Conservation (phyloP, 2,888 invertebrate species). For the Linnaemya vulpina region DNA sequence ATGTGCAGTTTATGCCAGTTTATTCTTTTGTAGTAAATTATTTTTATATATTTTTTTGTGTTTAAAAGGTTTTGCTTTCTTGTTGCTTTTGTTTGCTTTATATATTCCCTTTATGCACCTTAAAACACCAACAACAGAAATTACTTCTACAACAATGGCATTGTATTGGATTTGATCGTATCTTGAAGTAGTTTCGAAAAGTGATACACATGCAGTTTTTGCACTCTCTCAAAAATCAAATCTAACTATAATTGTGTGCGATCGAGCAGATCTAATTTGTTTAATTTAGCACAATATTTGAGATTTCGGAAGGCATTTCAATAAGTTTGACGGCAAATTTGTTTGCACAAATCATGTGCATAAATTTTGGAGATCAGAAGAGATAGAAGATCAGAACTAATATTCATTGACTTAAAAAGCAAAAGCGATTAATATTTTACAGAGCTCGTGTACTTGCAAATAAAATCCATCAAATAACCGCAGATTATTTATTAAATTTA, state of each 20-base stretch:
- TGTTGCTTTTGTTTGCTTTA: constrained; percentile 38
- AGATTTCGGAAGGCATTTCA: no score
- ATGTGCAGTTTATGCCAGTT: neutral
- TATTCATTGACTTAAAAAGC: neutral
- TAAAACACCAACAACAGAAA: constrained; percentile 33
- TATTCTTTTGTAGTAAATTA: constrained; percentile 61
- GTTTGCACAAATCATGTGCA: no score
- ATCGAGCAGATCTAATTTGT: neutral
- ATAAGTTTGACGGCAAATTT: no score
- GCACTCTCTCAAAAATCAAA: neutral
- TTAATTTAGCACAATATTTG: no score
- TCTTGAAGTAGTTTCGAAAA: constrained; percentile 42
- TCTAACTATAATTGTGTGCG: neutral
- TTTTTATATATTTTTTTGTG: constrained; percentile 47
- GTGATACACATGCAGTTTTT: constrained; percentile 39
- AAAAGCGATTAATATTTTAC: neutral
- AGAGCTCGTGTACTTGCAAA: neutral
- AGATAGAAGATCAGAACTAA: no score
- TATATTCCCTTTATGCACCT: constrained; percentile 44
- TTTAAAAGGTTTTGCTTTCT: constrained; percentile 32
- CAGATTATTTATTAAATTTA: constrained; percentile 3
- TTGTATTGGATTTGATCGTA: constrained; percentile 57
- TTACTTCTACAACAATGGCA: constrained; percentile 42
- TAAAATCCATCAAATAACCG: neutral
- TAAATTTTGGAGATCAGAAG: no score